phyloP scores from a whole-genome alignment of 2,113 vertebrate genomes.

The Pseudopodoces humilis region DNA sequence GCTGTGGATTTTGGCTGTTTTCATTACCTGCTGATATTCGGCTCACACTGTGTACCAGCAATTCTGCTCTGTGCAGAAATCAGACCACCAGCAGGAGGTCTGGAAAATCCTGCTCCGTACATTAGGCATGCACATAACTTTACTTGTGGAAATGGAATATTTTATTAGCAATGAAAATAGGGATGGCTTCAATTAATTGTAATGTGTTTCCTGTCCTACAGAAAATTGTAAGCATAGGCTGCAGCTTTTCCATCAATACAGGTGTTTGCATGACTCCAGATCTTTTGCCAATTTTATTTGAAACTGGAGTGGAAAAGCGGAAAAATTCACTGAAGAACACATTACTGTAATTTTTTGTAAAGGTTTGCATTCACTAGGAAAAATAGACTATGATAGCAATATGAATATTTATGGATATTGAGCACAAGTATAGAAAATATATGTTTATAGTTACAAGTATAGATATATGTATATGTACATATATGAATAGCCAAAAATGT shows the following conservation, averaged over 20 bases:
- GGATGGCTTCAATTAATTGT: not conserved
- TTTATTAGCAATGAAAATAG: not conserved
- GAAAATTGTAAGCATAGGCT: not conserved
- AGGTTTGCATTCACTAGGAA: not conserved
- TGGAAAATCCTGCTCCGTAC: not conserved
- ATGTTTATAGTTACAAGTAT: not conserved
- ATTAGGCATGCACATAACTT: not conserved
- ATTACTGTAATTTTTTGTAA: not conserved
- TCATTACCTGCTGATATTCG: not conserved
- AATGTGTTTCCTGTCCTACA: not conserved
- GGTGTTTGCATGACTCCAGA: not conserved
- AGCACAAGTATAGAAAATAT: not conserved
- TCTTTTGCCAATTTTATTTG: not conserved
- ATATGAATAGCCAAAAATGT: not conserved
- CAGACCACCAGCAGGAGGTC: not conserved
- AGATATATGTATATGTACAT: not conserved
- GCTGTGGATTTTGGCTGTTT: not conserved
- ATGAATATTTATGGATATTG: not conserved
- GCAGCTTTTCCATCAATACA: not conserved
- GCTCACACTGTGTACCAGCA: accelerated
- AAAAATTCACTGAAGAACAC: not conserved
- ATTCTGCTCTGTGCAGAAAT: not conserved
- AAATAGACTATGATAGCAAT: not conserved
- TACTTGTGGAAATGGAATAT: not conserved
- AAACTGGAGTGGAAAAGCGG: not conserved